Conservation (phyloP, 2,113 vertebrate species). For the Barbus barbus region DNA sequence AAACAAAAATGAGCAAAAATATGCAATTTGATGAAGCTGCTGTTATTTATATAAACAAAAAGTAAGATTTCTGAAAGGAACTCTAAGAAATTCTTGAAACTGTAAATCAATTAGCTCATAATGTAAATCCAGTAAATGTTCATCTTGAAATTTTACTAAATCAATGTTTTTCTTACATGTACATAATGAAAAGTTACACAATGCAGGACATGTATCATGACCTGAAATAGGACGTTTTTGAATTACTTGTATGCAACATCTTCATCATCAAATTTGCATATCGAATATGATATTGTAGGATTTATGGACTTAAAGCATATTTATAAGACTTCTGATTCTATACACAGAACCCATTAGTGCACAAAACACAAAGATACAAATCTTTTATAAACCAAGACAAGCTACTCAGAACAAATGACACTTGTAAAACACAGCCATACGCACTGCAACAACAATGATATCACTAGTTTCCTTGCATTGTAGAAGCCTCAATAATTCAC, state of each 20-base stretch:
- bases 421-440: conserved; percentile 58
- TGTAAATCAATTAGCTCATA: no score
- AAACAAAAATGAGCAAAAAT: neutral
- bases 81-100: neutral
- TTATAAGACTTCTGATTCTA: neutral
- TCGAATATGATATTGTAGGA: no score
- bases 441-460: conserved; percentile 47
- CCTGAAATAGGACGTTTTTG: no score
- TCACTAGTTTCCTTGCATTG: conserved; percentile 46
- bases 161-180: no score
- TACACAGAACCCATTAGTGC: conserved; percentile 21
- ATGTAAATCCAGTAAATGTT: no score
- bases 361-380: conserved; percentile 32
- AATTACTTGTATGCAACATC: neutral
- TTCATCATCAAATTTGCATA: neutral
- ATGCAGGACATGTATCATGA: no score
- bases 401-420: conserved; percentile 46
- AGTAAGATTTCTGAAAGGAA: neutral
- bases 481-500: conserved; percentile 37
- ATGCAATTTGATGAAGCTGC: neutral
- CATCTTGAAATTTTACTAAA: no score
- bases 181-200: no score
- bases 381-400: conserved; percentile 5
- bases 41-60: neutral
- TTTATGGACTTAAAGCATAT: neutral